Evolutionary conservation across 2,113 vertebrate species (phyloP).

Genomic region (Dipodomys ordii): DNA sequence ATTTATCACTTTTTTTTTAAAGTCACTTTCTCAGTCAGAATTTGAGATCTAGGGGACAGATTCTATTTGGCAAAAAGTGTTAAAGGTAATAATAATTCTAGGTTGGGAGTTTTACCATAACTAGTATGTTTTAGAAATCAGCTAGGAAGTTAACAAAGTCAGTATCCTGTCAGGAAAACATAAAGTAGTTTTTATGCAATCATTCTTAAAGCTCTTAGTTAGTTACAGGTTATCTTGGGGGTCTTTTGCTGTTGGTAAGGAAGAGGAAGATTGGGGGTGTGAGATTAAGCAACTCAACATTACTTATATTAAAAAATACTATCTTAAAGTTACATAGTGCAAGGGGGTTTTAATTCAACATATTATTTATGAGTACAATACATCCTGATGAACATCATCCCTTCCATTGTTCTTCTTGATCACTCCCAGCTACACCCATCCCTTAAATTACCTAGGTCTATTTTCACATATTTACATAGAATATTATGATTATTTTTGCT

Average conservation of each 20-base stretch:
- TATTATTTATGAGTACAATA: too few relatives aligned
- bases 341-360: too few relatives aligned
- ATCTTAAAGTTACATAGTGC: too few relatives aligned
- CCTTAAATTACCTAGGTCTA: too few relatives aligned
- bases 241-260: neutral
- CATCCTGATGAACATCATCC: too few relatives aligned
- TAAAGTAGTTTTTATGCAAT: neutral
- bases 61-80: neutral
- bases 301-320: too few relatives aligned
- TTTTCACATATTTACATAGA: too few relatives aligned
- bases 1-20: neutral
- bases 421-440: too few relatives aligned
- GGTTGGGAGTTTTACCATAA: neutral
- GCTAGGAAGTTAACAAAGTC: neutral
- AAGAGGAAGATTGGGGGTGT: neutral
- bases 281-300: neutral
- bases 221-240: neutral
- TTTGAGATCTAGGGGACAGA: conserved; percentile 3
- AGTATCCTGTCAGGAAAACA: neutral
- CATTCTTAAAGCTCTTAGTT: neutral
- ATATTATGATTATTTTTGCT: too few relatives aligned
- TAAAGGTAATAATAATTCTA: neutral
- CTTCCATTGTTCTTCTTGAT: too few relatives aligned
- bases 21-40: neutral
- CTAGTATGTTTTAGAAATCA: neutral